phyloP scores from a whole-genome alignment of 2,888 invertebrate species.

The Zhuqinia jingwanae region DNA sequence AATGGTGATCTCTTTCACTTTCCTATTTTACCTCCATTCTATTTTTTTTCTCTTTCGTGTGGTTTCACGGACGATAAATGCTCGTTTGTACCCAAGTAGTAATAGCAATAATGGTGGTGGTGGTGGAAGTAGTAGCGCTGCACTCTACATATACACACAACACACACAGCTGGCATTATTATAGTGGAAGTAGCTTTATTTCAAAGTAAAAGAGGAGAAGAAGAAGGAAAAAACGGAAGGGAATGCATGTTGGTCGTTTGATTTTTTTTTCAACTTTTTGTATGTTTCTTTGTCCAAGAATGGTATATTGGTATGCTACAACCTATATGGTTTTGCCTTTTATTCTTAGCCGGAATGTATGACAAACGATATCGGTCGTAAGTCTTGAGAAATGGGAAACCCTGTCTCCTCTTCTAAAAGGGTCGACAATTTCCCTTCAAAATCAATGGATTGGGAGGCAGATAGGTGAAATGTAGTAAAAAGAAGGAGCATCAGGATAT shows the following conservation, averaged over 20 bases:
- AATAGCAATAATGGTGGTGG: conserved; percentile 26
- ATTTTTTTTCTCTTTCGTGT: conserved; percentile 48
- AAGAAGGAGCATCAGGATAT: conserved; percentile 22
- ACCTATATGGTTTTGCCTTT: no score
- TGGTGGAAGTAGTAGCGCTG: conserved; percentile 24
- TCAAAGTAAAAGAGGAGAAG: conserved; percentile 20
- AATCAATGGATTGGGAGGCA: conserved; percentile 73
- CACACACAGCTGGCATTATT: not conserved
- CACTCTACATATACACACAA: not conserved
- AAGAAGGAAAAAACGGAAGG: conserved; percentile 40
- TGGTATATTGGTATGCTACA: no score
- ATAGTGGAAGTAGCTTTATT: conserved; percentile 40
- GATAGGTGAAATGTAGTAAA: conserved; percentile 61
- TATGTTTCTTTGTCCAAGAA: conserved; percentile 47
- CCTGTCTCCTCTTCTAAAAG: conserved; percentile 72
- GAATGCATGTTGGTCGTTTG: conserved; percentile 35
- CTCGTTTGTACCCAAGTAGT: conserved; percentile 37
- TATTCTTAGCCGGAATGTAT: conserved; percentile 74
- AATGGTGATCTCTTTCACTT: conserved; percentile 61
- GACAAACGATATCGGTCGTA: conserved; percentile 79
- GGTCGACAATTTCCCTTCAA: conserved; percentile 71
- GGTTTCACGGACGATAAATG: conserved; percentile 72
- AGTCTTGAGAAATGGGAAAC: conserved; percentile 78
- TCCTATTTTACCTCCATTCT: conserved; percentile 47
- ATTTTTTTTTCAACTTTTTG: conserved; percentile 49